Percentiles rank a stretch among this genome's conserved stretches.
Evolutionary conservation across 2,113 vertebrate genomes (phyloP).

Genomic region (Leuciscus idus): DNA sequence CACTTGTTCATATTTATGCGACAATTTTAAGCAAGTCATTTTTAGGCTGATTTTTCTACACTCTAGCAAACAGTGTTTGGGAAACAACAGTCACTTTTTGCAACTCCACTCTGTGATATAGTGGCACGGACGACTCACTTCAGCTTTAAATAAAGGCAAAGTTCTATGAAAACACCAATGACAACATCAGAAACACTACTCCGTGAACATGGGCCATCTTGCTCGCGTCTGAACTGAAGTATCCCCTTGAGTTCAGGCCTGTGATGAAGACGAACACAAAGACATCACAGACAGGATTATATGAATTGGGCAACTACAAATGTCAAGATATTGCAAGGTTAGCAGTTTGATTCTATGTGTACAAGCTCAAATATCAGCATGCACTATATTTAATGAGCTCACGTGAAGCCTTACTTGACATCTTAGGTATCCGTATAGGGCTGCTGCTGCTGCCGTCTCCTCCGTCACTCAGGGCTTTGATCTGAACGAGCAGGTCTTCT

Average conservation of each 20-base stretch:
- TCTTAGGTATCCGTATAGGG: constrained; percentile 87
- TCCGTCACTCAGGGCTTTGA: constrained; percentile 84
- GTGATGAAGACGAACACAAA: constrained; percentile 35
- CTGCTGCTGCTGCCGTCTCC: constrained; percentile 88
- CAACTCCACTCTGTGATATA: neutral
- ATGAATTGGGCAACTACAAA: neutral
- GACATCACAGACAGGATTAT: neutral
- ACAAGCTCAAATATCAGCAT: neutral
- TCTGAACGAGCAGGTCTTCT: constrained; percentile 88
- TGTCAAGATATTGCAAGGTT: constrained; percentile 8
- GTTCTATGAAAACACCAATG: constrained; percentile 58
- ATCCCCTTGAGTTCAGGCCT: constrained; percentile 75
- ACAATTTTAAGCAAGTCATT: neutral
- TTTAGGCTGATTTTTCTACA: neutral
- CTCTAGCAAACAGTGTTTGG: neutral
- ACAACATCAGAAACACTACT: constrained; percentile 60
- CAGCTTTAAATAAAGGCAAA: constrained; percentile 36
- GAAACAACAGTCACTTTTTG: neutral
- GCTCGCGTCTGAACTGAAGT: constrained; percentile 50
- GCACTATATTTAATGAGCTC: constrained; percentile 13
- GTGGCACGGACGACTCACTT: neutral
- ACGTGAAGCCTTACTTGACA: constrained; percentile 80
- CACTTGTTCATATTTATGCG: neutral
- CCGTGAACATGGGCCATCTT: constrained; percentile 51
- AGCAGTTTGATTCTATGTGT: neutral